Percentiles rank a stretch among this genome's conserved stretches.
phyloP scores from a whole-genome alignment of 2,113 vertebrate genomes.

The Ammodytes marinus region DNA sequence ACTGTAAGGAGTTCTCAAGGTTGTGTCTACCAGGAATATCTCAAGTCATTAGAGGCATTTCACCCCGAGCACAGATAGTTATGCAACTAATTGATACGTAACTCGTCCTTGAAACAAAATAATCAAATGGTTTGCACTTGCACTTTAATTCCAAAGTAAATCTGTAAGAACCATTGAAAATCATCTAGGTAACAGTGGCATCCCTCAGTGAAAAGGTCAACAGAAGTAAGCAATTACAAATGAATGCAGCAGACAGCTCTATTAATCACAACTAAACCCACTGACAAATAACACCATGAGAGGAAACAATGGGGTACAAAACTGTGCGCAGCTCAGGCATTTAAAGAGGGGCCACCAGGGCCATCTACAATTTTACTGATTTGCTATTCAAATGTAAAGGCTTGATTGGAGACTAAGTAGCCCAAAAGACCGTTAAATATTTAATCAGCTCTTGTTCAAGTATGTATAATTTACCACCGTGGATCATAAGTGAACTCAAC shows the following conservation, averaged over 20 bases:
- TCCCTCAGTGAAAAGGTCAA: neutral
- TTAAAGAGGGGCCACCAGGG: neutral
- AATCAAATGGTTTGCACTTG: neutral
- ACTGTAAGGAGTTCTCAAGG: neutral
- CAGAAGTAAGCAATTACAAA: neutral
- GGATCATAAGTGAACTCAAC: neutral
- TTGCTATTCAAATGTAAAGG: slow-evolving; percentile 34
- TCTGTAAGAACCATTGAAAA: neutral
- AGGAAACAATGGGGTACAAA: neutral
- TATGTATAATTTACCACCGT: slow-evolving; percentile 16
- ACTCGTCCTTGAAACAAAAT: neutral
- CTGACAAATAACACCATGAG: neutral
- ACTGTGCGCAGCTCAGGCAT: neutral
- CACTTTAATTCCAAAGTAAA: neutral
- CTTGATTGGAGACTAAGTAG: slow-evolving; percentile 7
- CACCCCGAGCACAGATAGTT: neutral
- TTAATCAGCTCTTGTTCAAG: slow-evolving; percentile 10
- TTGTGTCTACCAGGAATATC: neutral
- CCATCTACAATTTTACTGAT: slow-evolving; percentile 9
- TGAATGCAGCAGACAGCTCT: neutral
- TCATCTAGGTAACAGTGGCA: neutral
- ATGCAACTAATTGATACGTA: neutral
- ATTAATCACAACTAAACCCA: too few species aligned
- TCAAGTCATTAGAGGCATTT: neutral
- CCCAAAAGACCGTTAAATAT: slow-evolving; percentile 21